These are phyloP conservation scores for Bovichtus variegatus DNA, from an alignment of 2,797 vertebrate species.

Conservation along the genomic window DNA sequence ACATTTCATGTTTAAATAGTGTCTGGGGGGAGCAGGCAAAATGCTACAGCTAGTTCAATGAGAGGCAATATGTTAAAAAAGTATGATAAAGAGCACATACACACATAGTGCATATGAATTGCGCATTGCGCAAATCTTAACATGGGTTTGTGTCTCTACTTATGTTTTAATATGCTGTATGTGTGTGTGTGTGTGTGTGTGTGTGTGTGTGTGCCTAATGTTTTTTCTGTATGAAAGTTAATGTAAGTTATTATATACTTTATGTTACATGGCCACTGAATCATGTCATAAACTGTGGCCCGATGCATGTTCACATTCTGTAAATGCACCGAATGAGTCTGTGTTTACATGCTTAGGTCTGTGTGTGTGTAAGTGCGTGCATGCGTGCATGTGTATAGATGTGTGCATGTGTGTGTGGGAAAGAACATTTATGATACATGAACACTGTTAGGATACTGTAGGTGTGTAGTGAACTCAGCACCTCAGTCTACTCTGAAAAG, in stretches of 20 bases:
- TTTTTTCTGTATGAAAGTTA: constrained; percentile 65
- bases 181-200: constrained; percentile 41
- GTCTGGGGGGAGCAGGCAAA: constrained; percentile 83
- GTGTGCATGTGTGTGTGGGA: constrained; percentile 27
- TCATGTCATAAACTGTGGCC: constrained; percentile 63
- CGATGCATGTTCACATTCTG: constrained; percentile 64
- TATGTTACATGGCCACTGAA: constrained; percentile 71
- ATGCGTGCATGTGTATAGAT: constrained; percentile 36
- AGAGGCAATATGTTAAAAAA: constrained; percentile 74
- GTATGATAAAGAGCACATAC: constrained; percentile 67
- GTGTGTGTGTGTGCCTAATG: constrained; percentile 51
- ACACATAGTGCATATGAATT: constrained; percentile 71
- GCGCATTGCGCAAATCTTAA: constrained; percentile 45
- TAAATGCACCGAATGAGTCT: constrained; percentile 60
- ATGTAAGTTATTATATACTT: constrained; percentile 68
- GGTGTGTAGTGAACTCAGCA: constrained; percentile 41
- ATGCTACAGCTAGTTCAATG: constrained; percentile 83
- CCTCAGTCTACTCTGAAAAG: constrained; percentile 53
- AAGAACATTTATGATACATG: constrained; percentile 55
- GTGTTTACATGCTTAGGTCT: constrained; percentile 69
- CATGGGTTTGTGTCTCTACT: constrained; percentile 54
- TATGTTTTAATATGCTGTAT: constrained; percentile 41
- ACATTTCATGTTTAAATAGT: constrained; percentile 84
- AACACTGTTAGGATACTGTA: constrained; percentile 43
- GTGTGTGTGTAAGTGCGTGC: constrained; percentile 45